Conservation (phyloP, 2,797 vertebrate species). For the Pipistrellus pygmaeus region DNA sequence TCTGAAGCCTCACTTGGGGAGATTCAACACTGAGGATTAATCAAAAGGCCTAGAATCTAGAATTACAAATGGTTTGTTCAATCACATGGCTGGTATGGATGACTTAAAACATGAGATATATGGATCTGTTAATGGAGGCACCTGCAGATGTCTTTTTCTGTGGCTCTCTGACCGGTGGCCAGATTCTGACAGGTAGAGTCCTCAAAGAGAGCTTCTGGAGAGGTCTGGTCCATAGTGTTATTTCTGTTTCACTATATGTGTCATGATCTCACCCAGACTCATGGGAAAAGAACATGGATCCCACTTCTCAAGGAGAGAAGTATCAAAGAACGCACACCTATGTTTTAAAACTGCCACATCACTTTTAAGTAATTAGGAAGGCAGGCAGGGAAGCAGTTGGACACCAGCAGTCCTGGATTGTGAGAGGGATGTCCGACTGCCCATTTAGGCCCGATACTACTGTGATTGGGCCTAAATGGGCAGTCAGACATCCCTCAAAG, state of each 20-base stretch:
- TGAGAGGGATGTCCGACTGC: no score
- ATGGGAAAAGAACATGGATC: not conserved
- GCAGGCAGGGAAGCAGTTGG: no score
- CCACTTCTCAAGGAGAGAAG: not conserved
- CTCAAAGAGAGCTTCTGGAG: not conserved
- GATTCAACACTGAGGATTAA: not conserved
- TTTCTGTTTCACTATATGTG: not conserved
- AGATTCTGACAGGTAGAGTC: not conserved
- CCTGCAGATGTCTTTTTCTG: not conserved
- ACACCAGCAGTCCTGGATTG: no score
- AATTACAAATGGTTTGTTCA: not conserved
- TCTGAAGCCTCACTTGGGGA: not conserved
- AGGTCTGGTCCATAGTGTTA: not conserved
- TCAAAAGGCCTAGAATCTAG: not conserved
- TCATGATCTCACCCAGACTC: not conserved
- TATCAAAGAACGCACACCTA: not conserved
- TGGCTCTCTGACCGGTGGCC: not conserved
- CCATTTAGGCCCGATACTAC: no score
- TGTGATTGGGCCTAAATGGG: no score
- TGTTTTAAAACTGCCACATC: not conserved
- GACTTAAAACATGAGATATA: not conserved
- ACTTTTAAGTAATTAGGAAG: not conserved
- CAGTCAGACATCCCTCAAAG: no score
- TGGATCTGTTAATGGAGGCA: not conserved
- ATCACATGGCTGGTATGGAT: not conserved